Base-by-base conservation (phyloP, 2,888 invertebrate species). In the Phania funesta region DNA sequence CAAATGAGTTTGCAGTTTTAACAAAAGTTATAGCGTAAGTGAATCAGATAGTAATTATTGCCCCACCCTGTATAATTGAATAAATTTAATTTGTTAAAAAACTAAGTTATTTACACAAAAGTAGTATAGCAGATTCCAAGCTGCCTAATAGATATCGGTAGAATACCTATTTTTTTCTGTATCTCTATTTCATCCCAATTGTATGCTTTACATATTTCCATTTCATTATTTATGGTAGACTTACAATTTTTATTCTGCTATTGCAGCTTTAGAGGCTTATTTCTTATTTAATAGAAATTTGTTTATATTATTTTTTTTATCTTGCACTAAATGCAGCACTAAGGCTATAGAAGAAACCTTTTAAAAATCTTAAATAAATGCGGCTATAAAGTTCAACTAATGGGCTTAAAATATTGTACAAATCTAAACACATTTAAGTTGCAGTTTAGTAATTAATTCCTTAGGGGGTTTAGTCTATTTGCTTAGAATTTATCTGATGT, bases 201-300 rank as follows among this genome's bases (percentile, higher is more conserved):
- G 73, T 74, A 78, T 74, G 82, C 74, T 74, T 62, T 80, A 50
- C 52, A 67, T 73, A 41, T 73, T 75, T 56, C n/a, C 24, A 29
- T 48, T 56, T 32, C 35, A 56, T 74, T 74, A 64, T 71, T 60
- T 48, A 71, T 71, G 60, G 26, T 48, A n/a, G 60, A 71, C 24
- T 26, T 9, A 24, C 41, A 16, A 48, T 38, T 35, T 32, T 22
- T 60, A 3, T 29, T 13, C 8, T 29, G 41, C n/a, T 50, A 29
- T 29, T 60, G 7, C 41, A 29, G 11, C 58, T 26, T 11, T 18
- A n/a, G 26, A 62, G 18, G 38, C 50, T 62, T 73, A 24, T 13
- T 56, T 18, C 18, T 32, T 56, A 24, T 24, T n/a, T 0, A 16
- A 22, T 44, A 44, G 26, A 26, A 38, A 1, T 16, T 65, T 41